These are phyloP conservation scores for Sphenopsis melanotis DNA, from an alignment of 2,797 vertebrate genomes.

Conservation along the genomic window DNA sequence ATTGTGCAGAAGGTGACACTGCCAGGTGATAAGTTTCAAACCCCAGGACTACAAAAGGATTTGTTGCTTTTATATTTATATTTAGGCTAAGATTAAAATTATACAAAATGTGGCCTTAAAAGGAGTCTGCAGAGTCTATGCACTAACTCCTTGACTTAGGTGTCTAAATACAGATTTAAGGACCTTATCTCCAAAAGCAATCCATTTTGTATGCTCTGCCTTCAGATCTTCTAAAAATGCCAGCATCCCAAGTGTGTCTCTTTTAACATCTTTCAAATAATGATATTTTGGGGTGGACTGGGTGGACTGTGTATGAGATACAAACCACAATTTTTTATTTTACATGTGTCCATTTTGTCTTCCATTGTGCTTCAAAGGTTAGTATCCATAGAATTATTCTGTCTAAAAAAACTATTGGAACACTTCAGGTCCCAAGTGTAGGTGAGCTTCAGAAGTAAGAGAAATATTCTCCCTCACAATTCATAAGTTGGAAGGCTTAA, in stretches of 20 bases:
- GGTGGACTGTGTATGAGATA: not conserved
- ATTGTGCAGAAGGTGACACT: not conserved
- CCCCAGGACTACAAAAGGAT: not conserved
- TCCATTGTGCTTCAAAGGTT: not conserved
- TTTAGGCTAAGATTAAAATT: not conserved
- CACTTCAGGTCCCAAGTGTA: not conserved
- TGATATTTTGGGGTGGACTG: not conserved
- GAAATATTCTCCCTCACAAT: not conserved
- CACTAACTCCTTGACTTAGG: not conserved
- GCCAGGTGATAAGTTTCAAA: not conserved
- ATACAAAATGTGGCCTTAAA: not conserved
- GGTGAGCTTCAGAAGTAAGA: not conserved
- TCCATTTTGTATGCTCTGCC: not conserved
- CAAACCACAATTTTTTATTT: not conserved
- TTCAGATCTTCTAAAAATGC: not conserved
- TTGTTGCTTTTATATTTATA: not conserved
- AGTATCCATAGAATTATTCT: not conserved
- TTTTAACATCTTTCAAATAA: not conserved
- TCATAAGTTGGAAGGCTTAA: not conserved
- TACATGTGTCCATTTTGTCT: not conserved
- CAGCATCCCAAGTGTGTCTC: rapidly evolving
- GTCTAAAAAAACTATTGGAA: not conserved
- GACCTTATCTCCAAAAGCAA: not conserved
- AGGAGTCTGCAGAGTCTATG: not conserved
- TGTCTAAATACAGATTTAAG: not conserved